phyloP scores from a whole-genome alignment of 30 jellyfish, hydroid and myxozoan species.

The Calvadosia cruxmelitensis region DNA sequence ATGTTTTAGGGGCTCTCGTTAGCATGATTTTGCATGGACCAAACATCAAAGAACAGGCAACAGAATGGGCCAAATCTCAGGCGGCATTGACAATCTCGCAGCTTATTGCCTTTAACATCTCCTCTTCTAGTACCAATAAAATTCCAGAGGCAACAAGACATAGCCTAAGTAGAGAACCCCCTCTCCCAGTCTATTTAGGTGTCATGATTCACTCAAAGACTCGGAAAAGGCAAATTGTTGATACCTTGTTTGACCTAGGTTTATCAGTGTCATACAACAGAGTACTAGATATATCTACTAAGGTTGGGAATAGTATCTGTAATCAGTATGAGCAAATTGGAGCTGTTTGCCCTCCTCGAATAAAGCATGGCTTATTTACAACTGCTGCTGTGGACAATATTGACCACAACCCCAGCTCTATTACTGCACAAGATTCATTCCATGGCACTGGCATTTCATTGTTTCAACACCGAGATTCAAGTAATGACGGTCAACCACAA shows the following conservation, averaged over 20 bases:
- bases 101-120: constrained; percentile 5
- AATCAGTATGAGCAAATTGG: constrained; percentile 1
- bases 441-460: constrained; percentile 47
- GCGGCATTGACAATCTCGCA: constrained; percentile 26
- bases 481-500: constrained; percentile 13
- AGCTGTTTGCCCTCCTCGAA: constrained; percentile 28
- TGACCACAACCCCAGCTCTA: constrained; percentile 35
- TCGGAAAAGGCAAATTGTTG: constrained; percentile 10
- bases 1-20: neutral
- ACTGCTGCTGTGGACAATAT: constrained; percentile 38
- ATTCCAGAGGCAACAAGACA: neutral
- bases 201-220: constrained; percentile 24
- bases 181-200: constrained; percentile 23
- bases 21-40: constrained; percentile 18
- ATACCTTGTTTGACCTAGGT: constrained; percentile 10
- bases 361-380: constrained; percentile 11
- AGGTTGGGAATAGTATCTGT: constrained; percentile 13
- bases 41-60: neutral
- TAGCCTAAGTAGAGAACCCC: constrained; percentile 12
- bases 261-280: constrained; percentile 21
- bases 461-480: constrained; percentile 26
- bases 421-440: constrained; percentile 20
- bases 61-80: neutral
- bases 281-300: constrained; percentile 20
- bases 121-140: neutral